These are phyloP conservation scores for Donacobius atricapilla DNA, from an alignment of 2,113 vertebrate genomes.

Conservation along the genomic window DNA sequence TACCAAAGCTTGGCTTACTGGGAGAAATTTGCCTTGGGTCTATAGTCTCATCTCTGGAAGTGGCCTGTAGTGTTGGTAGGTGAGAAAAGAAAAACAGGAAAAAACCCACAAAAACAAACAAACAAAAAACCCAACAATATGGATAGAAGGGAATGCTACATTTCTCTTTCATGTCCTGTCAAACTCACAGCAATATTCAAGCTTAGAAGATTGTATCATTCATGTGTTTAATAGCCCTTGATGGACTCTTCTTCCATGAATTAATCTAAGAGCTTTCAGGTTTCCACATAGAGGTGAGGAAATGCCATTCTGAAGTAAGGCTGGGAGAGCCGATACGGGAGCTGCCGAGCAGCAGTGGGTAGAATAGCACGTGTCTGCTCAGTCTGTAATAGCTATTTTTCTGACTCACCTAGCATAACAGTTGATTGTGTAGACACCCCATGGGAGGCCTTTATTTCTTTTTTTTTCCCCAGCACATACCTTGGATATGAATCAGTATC, in stretches of 20 bases:
- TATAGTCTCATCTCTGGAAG: background rate
- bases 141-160: background rate
- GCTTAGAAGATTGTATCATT: background rate
- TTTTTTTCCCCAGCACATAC: background rate
- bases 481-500: background rate
- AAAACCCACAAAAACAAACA: background rate
- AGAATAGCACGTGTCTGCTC: background rate
- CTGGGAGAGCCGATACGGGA: fast-evolving
- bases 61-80: background rate
- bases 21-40: background rate
- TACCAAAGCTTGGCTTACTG: background rate
- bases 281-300: background rate
- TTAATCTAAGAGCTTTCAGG: background rate
- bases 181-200: background rate
- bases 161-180: background rate
- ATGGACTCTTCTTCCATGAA: background rate
- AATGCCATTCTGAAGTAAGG: background rate
- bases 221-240: background rate
- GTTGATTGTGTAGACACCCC: background rate
- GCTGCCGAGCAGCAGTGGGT: background rate
- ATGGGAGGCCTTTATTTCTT: background rate
- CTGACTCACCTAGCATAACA: background rate
- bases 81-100: background rate
- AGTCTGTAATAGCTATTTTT: background rate
- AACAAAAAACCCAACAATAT: background rate